Evolutionary conservation across 2,888 invertebrate species (phyloP), one percentile per base, ranked within the genome.

Genomic region (Microctonus brassicae): DNA sequence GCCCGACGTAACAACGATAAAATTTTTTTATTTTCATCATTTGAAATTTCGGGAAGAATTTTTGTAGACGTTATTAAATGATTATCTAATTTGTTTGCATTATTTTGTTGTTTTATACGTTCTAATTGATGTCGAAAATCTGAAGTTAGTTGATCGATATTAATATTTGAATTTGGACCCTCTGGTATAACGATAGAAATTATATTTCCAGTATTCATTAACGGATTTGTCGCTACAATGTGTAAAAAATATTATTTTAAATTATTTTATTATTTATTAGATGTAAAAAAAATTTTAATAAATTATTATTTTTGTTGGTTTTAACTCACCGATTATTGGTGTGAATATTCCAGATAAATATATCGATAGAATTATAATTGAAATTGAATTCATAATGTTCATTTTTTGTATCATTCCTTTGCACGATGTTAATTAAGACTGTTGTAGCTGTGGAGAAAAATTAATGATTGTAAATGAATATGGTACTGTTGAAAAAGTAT

Each of bases 141-240:
- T 7, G 69, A 62, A 0, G 76, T 77, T 39, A 76, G 22, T 39
- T 77, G 73, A n/a, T 77, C 74, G 1, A 77, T 47, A 36, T 77
- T 77, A 60, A 77, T 70, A 11, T 73, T 76, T n/a, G 73, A 70
- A 39, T 76, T 72, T 2, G 77, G 73, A 71, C 70, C 75, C 47
- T 76, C 74, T 9, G 77, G 76, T 42, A 77, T 76, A 13, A 77
- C 69, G 42, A 77, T 71, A 5, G 77, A 76, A 64, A 77, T 77
- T 65, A 77, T 74, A 61, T 77, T 75, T 4, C 77, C 76, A 2
- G 74, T 73, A 63, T 76, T 75, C 68, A 75, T 73, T n/a, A 76
- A 76, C 13, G 72, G 66, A 22, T 74, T 74, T 1, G 68, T 72
- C 74, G 73, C 70, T 10, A 73, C 72, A 24, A 22, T 24, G 17